phyloP scores from a whole-genome alignment of 1,140 invertebrate genomes.

The Pectinophora gossypiella region DNA sequence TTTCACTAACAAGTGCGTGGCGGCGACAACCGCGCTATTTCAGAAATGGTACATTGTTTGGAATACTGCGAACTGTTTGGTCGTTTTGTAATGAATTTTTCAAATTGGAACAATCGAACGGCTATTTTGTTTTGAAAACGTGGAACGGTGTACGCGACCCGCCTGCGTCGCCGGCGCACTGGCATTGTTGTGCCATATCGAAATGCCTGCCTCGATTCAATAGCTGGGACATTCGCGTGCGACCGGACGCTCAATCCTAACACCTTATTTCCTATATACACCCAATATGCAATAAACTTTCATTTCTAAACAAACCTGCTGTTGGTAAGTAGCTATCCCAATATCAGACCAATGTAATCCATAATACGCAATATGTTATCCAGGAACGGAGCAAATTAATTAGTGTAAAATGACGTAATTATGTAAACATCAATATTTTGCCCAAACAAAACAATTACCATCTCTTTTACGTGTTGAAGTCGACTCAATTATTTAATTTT shows the following conservation, averaged over 20 bases:
- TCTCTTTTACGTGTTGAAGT: too few species aligned
- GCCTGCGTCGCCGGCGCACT: slow-evolving; percentile 32
- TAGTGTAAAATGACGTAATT: too few species aligned
- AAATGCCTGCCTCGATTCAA: slow-evolving; percentile 47
- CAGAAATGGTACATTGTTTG: slow-evolving; percentile 34
- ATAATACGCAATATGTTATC: too few species aligned
- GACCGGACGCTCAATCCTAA: slow-evolving; percentile 40
- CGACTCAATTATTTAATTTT: too few species aligned
- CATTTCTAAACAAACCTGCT: too few species aligned
- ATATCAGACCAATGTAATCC: too few species aligned
- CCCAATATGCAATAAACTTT: too few species aligned
- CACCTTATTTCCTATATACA: too few species aligned
- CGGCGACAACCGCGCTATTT: slow-evolving; percentile 17
- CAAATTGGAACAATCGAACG: slow-evolving; percentile 57
- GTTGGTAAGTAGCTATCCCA: too few species aligned
- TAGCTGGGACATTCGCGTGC: slow-evolving; percentile 45
- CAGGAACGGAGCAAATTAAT: too few species aligned
- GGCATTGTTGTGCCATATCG: slow-evolving; percentile 49
- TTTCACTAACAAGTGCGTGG: slow-evolving; percentile 21
- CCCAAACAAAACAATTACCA: too few species aligned
- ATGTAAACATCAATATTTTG: too few species aligned
- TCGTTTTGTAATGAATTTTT: slow-evolving; percentile 63
- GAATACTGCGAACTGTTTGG: slow-evolving; percentile 53
- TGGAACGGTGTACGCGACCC: slow-evolving; percentile 31
- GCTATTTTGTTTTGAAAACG: slow-evolving; percentile 65